Percentiles rank a stretch among this genome's conserved stretches.
Evolutionary conservation across 2,797 vertebrate genomes (phyloP).

Genomic region (Philypnodon macrostomus): DNA sequence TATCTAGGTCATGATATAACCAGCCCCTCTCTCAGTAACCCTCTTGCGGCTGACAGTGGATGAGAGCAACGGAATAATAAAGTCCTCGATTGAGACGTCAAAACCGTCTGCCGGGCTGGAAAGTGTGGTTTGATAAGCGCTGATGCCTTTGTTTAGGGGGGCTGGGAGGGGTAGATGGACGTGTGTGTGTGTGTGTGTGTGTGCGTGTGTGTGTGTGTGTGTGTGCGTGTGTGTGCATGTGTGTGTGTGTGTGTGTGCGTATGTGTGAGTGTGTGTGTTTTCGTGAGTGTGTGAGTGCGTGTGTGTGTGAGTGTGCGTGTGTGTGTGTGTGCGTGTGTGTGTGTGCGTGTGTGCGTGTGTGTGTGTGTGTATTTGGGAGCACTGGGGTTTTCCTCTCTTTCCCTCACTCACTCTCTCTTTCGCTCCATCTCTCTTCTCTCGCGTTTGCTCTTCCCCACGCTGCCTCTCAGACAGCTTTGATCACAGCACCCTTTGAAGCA

Average conservation of each 20-base stretch:
- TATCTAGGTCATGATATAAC: constrained; percentile 82
- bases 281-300: no score
- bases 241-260: no score
- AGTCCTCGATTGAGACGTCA: constrained; percentile 76
- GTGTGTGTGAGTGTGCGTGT: no score
- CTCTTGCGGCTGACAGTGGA: constrained; percentile 69
- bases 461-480: constrained; percentile 87
- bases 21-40: constrained; percentile 68
- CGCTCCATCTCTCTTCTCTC: constrained; percentile 27
- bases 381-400: constrained; percentile 69
- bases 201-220: no score
- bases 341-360: no score
- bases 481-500: constrained; percentile 88
- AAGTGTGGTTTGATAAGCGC: constrained; percentile 77
- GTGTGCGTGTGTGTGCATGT: no score
- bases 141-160: constrained; percentile 81
- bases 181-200: constrained; percentile 77
- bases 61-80: constrained; percentile 72
- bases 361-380: constrained; percentile 78
- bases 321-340: no score
- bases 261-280: no score
- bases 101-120: constrained; percentile 76
- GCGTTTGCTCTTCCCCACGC: constrained; percentile 64
- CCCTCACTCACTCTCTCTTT: constrained; percentile 34
- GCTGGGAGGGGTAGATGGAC: constrained; percentile 69